A percentile compares a stretch with the other conserved stretches of the same genome.
Evolutionary conservation across 37 sponge, comb jelly and placozoan genomes (phyloP).

Genomic region (Cladorhizidae sp.): DNA sequence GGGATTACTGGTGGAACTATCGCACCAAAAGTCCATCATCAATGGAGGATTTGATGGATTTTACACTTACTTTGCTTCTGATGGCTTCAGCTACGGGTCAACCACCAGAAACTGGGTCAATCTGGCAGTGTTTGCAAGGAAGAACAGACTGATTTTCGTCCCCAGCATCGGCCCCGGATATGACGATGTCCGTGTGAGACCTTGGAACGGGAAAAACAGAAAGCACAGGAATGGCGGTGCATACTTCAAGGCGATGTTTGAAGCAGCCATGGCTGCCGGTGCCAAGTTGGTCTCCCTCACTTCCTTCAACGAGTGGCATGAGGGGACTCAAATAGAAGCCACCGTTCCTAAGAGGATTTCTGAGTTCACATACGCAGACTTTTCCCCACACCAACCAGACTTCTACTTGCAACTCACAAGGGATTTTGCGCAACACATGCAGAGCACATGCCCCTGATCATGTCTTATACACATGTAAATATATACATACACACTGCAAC

Average conservation of each 20-base stretch:
- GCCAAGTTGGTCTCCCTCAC: constrained; percentile 70
- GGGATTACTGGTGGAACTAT: constrained; percentile 49
- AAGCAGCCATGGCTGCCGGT: constrained; percentile 25
- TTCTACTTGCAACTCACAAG: constrained; percentile 64
- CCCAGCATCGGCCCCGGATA: constrained; percentile 93
- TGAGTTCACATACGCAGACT: constrained; percentile 50
- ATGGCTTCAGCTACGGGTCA: constrained; percentile 82
- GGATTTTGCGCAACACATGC: neutral
- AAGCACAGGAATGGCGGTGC: constrained; percentile 40
- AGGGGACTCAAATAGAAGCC: constrained; percentile 92
- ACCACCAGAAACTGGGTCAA: constrained; percentile 53
- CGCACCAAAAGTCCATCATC: constrained; percentile 28
- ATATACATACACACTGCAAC: too few species aligned
- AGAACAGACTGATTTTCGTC: constrained; percentile 67
- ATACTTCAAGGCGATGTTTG: constrained; percentile 65
- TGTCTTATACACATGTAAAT: too few species aligned
- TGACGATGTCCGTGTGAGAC: constrained; percentile 77
- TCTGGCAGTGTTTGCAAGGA: constrained; percentile 47
- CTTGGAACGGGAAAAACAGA: constrained; percentile 75
- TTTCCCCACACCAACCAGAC: constrained; percentile 52
- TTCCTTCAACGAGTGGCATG: constrained; percentile 94
- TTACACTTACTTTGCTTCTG: constrained; percentile 89
- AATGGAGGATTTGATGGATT: constrained; percentile 85
- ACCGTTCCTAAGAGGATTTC: constrained; percentile 53
- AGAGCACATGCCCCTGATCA: neutral